Evolutionary conservation across 2,888 invertebrate genomes (phyloP).

Genomic region (Pocota personata): DNA sequence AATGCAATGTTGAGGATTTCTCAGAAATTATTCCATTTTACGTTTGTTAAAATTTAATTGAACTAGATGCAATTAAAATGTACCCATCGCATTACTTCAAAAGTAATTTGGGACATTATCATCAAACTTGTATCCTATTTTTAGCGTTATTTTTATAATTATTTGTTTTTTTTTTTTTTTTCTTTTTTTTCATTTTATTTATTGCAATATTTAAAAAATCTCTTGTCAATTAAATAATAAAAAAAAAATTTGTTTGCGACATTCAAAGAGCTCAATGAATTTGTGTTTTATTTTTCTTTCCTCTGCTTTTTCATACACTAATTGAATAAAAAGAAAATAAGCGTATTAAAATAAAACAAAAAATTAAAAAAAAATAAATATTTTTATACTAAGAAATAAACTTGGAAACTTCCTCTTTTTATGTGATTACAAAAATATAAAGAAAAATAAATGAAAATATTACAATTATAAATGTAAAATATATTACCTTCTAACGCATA

Average conservation of each 20-base stretch:
- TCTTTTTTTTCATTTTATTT: slow-evolving; percentile 46
- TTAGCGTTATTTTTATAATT: slow-evolving; percentile 22
- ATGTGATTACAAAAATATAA: slow-evolving; percentile 71
- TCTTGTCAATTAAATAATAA: slow-evolving; percentile 70
- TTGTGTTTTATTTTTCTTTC: slow-evolving; percentile 21
- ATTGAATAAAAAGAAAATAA: slow-evolving; percentile 23
- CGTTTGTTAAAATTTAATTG: slow-evolving; percentile 52
- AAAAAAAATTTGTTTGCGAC: slow-evolving; percentile 39
- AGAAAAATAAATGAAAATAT: slow-evolving; percentile 31
- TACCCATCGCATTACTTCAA: slow-evolving; percentile 51
- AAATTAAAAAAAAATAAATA: slow-evolving; percentile 49
- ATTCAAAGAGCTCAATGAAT: slow-evolving; percentile 38
- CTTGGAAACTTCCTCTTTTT: slow-evolving; percentile 72
- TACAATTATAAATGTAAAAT: slow-evolving; percentile 69
- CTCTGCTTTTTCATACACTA: slow-evolving; percentile 29
- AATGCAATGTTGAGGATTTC: slow-evolving; percentile 53
- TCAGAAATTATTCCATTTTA: slow-evolving; percentile 67
- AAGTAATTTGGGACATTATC: slow-evolving; percentile 57
- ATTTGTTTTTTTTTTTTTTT: no score
- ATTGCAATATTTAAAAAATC: slow-evolving; percentile 62
- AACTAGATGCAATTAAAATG: slow-evolving; percentile 51
- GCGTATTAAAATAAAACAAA: slow-evolving; percentile 14
- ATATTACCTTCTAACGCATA: slow-evolving; percentile 69
- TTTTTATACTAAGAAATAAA: slow-evolving; percentile 71
- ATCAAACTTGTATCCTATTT: slow-evolving; percentile 64